Base-by-base conservation (phyloP, 2,113 vertebrate species). In the Lasiurus cinereus region DNA sequence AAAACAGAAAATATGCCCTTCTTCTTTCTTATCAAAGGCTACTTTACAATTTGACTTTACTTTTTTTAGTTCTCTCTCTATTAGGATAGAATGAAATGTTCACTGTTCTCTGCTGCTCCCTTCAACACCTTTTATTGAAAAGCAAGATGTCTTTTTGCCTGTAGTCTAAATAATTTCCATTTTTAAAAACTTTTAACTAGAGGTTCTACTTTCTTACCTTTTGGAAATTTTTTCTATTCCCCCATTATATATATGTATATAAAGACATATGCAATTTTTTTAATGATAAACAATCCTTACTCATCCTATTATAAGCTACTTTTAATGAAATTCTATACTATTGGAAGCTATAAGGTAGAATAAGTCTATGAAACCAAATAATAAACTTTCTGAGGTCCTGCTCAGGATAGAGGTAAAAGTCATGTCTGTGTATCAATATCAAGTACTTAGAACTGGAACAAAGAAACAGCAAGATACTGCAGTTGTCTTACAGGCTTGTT, bases 401-500 rank as follows among this genome's bases (percentile, higher is more conserved):
- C 52, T 79, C 39, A 70, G 90, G 36, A 69, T 78, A 13, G 43
- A 89, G 3, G 69, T 46, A 33, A 90, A 96, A 92, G 64, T 80
- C 83, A 80, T 89, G 7, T 84, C 12, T 56, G 18, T 24, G 0
- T 50, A 84, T 0, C 0, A 97, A 0, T 50, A 84, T 0, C 0
- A 97, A 82, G 43, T 83, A 88, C 66, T 89, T 83, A 83, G 16
- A 96, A 91, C 6, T 92, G 88, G 59, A 52, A 9, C 86, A 56
- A 74, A 95, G n/a, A 96, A 94, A 15, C 22, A 86, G 85, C 67
- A 95, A 83, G 73, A 94, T 43, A 16, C 54, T 97, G 54, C 21
- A 12, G 19, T 90, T 94, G 80, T 86, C 96, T 93, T 96, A 29
- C 73, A 92, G 90, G 67, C 96, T 95, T 98, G 92, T 97, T 94